These are phyloP conservation scores for Deilephila elpenor DNA, from an alignment of 2,888 invertebrate genomes.

Conservation along the genomic window DNA sequence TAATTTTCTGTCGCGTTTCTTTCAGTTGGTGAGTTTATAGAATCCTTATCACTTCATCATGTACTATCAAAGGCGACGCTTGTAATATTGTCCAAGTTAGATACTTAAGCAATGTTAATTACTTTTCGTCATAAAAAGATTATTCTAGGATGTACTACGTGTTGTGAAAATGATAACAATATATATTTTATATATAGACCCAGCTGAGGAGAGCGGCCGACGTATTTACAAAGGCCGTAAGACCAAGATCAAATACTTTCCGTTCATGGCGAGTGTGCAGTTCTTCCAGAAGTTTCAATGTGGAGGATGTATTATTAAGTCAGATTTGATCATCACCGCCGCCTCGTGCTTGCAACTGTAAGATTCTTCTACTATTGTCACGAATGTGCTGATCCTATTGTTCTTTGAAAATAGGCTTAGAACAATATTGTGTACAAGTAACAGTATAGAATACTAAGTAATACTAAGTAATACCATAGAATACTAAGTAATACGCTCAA, in stretches of 20 bases:
- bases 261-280: slow-evolving; percentile 72
- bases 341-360: slow-evolving; percentile 76
- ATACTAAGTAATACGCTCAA: too few relatives aligned
- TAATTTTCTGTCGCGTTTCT: neutral
- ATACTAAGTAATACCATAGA: too few relatives aligned
- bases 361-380: slow-evolving; percentile 35
- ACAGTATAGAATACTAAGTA: too few relatives aligned
- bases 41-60: too few relatives aligned
- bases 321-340: slow-evolving; percentile 69
- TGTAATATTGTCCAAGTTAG: too few relatives aligned
- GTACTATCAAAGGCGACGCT: too few relatives aligned
- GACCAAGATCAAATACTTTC: slow-evolving; percentile 62
- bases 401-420: neutral
- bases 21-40: neutral
- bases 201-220: slow-evolving; percentile 48
- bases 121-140: neutral
- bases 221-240: slow-evolving; percentile 61
- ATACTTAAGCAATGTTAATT: too few relatives aligned
- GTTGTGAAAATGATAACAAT: neutral
- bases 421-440: too few relatives aligned
- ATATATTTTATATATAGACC: slow-evolving; percentile 42
- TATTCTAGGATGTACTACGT: neutral
- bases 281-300: slow-evolving; percentile 69
- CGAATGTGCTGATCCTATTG: too few relatives aligned
- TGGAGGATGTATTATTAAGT: slow-evolving; percentile 69